Evolutionary conservation across 1,140 invertebrate species (phyloP).

Genomic region (Drosophila ercepeae): DNA sequence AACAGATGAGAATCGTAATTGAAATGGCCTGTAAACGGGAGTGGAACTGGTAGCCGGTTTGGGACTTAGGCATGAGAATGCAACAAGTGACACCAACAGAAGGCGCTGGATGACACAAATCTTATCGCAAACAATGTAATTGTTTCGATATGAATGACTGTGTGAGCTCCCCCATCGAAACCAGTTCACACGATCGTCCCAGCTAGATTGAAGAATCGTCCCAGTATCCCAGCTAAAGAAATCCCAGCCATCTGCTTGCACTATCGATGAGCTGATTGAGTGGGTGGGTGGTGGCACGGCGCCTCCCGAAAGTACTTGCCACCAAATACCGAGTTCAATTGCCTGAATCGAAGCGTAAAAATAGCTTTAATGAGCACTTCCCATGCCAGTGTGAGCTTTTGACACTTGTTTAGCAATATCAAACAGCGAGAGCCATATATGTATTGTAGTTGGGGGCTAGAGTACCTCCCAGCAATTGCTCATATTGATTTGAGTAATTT

Average conservation of each 20-base stretch:
- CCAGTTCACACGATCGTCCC: slow-evolving; percentile 24
- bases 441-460: background rate
- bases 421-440: slow-evolving; percentile 31
- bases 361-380: slow-evolving; percentile 68
- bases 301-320: slow-evolving; percentile 4
- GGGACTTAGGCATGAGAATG: slow-evolving; percentile 11
- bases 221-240: no score
- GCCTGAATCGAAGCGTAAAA: slow-evolving; percentile 75
- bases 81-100: slow-evolving; percentile 46
- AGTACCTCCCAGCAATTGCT: slow-evolving; percentile 38
- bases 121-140: slow-evolving; percentile 53
- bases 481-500: slow-evolving; percentile 67
- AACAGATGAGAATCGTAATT: slow-evolving; percentile 38
- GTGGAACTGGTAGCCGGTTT: slow-evolving; percentile 19
- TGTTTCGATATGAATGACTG: slow-evolving; percentile 18
- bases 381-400: slow-evolving; percentile 41
- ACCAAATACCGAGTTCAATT: slow-evolving; percentile 46
- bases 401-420: slow-evolving; percentile 55
- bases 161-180: slow-evolving; percentile 5
- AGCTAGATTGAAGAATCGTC: no score
- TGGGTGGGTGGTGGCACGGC: slow-evolving; percentile 18
- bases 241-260: background rate
- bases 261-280: slow-evolving; percentile 16
- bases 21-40: slow-evolving; percentile 25
- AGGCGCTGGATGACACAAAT: slow-evolving; percentile 48